A percentile compares a stretch with the other conserved stretches of the same genome.
phyloP scores from a whole-genome alignment of 2,113 vertebrate species.

The Archilochus colubris region DNA sequence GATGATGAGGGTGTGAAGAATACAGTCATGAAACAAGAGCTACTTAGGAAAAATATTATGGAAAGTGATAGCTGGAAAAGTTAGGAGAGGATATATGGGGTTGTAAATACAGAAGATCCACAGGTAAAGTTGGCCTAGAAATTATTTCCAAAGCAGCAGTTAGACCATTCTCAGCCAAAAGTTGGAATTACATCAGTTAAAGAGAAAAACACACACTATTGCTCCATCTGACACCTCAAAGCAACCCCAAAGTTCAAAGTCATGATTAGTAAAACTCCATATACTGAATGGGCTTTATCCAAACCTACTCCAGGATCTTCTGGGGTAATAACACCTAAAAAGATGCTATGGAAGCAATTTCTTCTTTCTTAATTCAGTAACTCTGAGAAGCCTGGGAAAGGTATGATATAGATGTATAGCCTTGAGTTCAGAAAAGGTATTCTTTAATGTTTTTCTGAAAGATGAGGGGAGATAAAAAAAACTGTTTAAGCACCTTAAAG shows the following conservation, averaged over 20 bases:
- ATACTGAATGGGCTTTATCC: neutral
- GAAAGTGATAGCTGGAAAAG: neutral
- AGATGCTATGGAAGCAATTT: neutral
- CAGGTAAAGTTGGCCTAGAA: neutral
- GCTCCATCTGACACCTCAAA: constrained; percentile 10
- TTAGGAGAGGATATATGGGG: neutral
- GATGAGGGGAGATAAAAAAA: neutral
- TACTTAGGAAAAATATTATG: neutral
- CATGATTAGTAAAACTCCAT: neutral
- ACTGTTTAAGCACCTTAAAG: neutral
- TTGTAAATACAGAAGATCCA: neutral
- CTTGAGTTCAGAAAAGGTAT: neutral
- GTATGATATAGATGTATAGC: neutral
- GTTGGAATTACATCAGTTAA: neutral
- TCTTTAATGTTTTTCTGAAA: neutral
- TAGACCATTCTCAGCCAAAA: neutral
- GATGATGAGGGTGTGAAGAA: neutral
- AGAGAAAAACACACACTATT: neutral
- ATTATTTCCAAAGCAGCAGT: neutral
- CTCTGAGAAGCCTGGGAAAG: neutral
- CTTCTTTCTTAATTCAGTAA: neutral
- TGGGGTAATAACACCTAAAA: neutral
- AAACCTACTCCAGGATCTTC: neutral
- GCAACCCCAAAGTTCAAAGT: constrained; percentile 9
- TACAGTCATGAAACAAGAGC: neutral